Base-by-base conservation (phyloP, 2,888 invertebrate genomes). In the Calliphora vomitoria region DNA sequence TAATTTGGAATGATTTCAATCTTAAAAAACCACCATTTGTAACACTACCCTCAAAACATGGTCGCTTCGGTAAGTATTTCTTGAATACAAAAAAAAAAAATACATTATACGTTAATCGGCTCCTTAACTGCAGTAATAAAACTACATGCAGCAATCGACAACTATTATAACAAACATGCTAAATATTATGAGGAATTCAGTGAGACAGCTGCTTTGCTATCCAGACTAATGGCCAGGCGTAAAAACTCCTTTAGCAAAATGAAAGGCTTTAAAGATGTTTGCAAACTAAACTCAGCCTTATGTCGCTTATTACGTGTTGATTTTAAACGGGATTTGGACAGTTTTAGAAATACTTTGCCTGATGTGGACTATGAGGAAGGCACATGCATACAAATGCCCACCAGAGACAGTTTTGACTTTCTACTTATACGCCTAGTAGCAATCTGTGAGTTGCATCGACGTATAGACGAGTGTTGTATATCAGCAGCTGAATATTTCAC, bases 211-310 rank as follows among this genome's bases (percentile, higher is more conserved):
- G 93, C 93, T 0, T 72, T 93, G 38, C 90, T 93, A 47, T 92
- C 92, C 1, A 91, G 93, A 1, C 87, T 93, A 0, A 92, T 93
- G 90, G 93, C 93, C 0, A 91, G 93, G 0, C 91, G 93, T 0
- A 92, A 92, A 76, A 93, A 92, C 76, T 93, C 93, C 0, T 93
- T 93, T 85, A 90, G 88, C 1, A 89, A 89, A 20, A 91, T 93
- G 91, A 90, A 89, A 10, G 93, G 93, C 1, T 93, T 92, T 80
- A 91, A 92, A 25, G 83, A 90, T 3, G 85, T 93, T 4, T 90
- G 91, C 25, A 93, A 93, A 82, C 81, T 93, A 3, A 93, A 93
- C 76, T 47, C 92, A 1, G 91, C 93, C 0, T 89, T 93, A 0
- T 92, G 93, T 11, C 92, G 93, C 0, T 81, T 93, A 3, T 78